phyloP scores from a whole-genome alignment of 2,113 vertebrate species.

The Megatriorchis doriae region DNA sequence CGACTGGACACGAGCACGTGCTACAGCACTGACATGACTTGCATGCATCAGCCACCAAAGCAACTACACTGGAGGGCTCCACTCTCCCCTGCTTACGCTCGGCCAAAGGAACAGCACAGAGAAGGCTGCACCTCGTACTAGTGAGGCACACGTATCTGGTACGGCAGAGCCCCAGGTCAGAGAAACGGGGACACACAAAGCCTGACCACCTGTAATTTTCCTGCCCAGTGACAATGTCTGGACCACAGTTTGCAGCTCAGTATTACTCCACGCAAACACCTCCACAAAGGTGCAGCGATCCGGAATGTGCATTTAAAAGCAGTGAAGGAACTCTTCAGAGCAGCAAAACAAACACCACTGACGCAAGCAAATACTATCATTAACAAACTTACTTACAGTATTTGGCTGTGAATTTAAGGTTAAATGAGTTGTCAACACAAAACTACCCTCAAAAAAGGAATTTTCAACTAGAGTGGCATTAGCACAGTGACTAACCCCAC shows the following conservation, averaged over 20 bases:
- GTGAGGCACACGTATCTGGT: rapidly evolving
- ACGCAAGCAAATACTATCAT: not conserved
- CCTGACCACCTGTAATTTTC: not conserved
- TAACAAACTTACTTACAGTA: not conserved
- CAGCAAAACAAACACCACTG: not conserved
- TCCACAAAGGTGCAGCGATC: too few species aligned
- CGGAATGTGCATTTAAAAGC: not conserved
- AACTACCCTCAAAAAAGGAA: not conserved
- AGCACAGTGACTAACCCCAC: not conserved
- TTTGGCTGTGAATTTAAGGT: not conserved
- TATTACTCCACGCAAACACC: not conserved
- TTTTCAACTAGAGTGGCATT: not conserved
- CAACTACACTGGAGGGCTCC: not conserved
- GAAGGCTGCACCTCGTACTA: not conserved
- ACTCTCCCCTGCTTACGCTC: not conserved
- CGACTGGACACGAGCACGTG: rapidly evolving
- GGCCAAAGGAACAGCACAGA: not conserved
- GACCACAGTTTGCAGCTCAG: not conserved
- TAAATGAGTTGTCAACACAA: not conserved
- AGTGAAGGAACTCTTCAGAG: not conserved
- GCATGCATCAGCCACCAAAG: not conserved
- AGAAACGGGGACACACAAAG: not conserved
- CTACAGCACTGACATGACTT: not conserved
- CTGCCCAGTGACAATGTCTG: not conserved
- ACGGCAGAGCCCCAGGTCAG: not conserved